A percentile compares a stretch with the other conserved stretches of the same genome.
Conservation (phyloP, 2,888 invertebrate species). For the Bhutanitis thaidina region DNA sequence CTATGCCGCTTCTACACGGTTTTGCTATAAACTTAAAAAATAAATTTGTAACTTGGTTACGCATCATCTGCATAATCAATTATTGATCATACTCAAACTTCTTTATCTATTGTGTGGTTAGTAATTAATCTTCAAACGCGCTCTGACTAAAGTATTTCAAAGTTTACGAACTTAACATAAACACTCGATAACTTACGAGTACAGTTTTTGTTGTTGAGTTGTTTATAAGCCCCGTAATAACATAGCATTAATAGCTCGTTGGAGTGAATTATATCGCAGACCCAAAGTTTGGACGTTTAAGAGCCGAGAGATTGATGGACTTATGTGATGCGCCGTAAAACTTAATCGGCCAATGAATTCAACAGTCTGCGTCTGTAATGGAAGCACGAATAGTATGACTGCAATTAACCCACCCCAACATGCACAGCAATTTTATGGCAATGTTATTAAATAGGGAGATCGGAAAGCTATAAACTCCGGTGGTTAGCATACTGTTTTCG, state of each 20-base stretch:
- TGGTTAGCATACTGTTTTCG: too few species aligned
- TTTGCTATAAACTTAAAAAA: too few species aligned
- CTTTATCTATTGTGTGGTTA: too few species aligned
- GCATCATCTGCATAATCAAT: too few species aligned
- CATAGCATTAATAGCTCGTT: constrained; percentile 21
- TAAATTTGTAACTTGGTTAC: too few species aligned
- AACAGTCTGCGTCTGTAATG: constrained; percentile 7
- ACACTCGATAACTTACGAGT: constrained; percentile 9
- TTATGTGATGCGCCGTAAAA: constrained; percentile 19
- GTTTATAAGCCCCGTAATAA: constrained; percentile 18
- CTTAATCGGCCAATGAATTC: constrained; percentile 19
- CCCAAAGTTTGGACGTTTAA: constrained; percentile 48
- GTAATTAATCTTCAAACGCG: too few species aligned
- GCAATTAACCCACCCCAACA: constrained; percentile 7
- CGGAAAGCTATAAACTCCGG: too few species aligned
- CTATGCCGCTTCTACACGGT: too few species aligned
- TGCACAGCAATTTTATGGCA: neutral
- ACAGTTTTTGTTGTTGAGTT: constrained; percentile 9
- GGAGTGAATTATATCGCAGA: constrained; percentile 39
- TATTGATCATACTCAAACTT: too few species aligned
- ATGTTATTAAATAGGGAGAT: neutral
- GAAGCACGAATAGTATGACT: neutral
- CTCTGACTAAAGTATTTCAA: neutral
- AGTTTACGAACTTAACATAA: neutral
- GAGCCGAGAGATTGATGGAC: constrained; percentile 47